These are phyloP conservation scores for Morpho deidamia DNA, from an alignment of 2,888 invertebrate species.

Conservation along the genomic window DNA sequence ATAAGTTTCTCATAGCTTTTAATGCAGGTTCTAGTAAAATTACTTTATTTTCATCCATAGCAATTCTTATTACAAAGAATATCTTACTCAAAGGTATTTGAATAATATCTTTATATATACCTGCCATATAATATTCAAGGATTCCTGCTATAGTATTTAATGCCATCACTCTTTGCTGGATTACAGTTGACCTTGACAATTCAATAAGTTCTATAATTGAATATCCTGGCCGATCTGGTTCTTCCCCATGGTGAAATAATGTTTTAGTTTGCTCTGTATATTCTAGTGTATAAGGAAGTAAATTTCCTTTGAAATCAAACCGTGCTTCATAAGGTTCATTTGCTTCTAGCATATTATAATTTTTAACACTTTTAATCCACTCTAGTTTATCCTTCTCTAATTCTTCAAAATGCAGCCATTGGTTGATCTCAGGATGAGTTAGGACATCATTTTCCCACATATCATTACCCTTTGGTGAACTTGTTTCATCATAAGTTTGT, in stretches of 20 bases:
- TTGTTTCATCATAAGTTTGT: constrained; percentile 22
- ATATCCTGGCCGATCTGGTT: constrained; percentile 94
- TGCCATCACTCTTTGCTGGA: constrained; percentile 90
- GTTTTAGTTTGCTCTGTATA: constrained; percentile 75
- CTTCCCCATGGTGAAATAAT: constrained; percentile 95
- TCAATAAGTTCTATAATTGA: constrained; percentile 92
- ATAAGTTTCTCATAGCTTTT: constrained; percentile 84
- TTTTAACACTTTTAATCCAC: constrained; percentile 87
- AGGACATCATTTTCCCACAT: constrained; percentile 79
- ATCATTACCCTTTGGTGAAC: constrained; percentile 28
- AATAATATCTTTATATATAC: constrained; percentile 87
- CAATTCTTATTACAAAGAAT: constrained; percentile 89
- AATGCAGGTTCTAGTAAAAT: constrained; percentile 86
- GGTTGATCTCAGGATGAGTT: constrained; percentile 78
- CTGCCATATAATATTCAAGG: constrained; percentile 82
- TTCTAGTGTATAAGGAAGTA: constrained; percentile 84
- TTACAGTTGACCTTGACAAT: constrained; percentile 85
- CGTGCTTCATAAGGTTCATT: constrained; percentile 86
- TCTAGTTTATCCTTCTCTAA: constrained; percentile 91
- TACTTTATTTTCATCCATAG: constrained; percentile 89
- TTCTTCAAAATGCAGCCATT: constrained; percentile 92
- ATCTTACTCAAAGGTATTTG: constrained; percentile 87
- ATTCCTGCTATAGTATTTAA: constrained; percentile 89
- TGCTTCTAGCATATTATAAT: constrained; percentile 75
- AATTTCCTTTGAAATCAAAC: constrained; percentile 89